phyloP scores from a whole-genome alignment of 2,797 vertebrate genomes.

The Ciconia nigra region DNA sequence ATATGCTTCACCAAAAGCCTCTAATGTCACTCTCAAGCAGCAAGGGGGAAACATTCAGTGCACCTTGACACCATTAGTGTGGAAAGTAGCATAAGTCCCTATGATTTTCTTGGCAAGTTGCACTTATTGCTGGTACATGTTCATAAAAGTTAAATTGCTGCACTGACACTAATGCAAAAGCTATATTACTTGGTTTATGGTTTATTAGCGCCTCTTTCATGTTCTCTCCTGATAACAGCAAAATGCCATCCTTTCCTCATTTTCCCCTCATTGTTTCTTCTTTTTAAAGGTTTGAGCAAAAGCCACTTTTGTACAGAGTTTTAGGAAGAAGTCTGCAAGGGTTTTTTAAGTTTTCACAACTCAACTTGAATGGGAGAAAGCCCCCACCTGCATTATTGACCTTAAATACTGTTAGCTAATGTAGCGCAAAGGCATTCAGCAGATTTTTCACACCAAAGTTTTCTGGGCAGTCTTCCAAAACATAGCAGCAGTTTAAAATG shows the following conservation, averaged over 20 bases:
- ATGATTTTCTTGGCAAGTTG: not conserved
- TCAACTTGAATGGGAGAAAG: not conserved
- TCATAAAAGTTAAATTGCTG: not conserved
- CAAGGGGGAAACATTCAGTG: not conserved
- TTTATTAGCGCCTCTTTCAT: not conserved
- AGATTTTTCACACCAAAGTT: conserved; percentile 50
- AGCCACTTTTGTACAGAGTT: not conserved
- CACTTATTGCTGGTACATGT: not conserved
- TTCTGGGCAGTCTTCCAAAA: conserved; percentile 58
- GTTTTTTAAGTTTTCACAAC: not conserved
- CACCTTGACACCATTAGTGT: conserved; percentile 6
- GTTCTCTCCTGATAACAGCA: not conserved
- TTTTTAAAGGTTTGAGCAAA: not conserved
- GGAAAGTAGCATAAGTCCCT: not conserved
- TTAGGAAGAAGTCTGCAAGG: not conserved
- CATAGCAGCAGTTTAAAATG: conserved; percentile 25
- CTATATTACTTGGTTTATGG: not conserved
- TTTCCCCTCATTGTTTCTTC: not conserved
- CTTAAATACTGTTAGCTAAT: conserved; percentile 39
- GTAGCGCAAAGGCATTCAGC: conserved; percentile 6
- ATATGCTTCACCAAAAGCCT: not conserved
- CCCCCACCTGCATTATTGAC: not conserved
- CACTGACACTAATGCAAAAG: not conserved
- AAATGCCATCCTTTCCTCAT: not conserved
- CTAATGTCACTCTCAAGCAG: not conserved